These are phyloP conservation scores for Phalloptychus januarius DNA, from an alignment of 2,797 vertebrate species.

Conservation along the genomic window DNA sequence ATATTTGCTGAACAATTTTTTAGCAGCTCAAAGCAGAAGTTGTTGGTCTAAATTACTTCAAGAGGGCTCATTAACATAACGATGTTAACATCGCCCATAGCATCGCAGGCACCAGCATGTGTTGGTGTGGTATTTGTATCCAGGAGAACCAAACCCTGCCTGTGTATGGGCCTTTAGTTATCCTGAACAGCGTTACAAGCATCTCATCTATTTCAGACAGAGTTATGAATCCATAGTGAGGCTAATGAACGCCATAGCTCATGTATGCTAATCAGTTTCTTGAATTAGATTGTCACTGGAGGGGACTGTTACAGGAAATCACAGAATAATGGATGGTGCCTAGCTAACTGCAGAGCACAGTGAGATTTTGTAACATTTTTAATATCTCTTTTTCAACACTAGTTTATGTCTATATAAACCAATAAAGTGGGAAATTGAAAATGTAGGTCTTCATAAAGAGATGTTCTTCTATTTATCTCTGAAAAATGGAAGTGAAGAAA, in stretches of 20 bases:
- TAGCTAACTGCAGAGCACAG: slow-evolving; percentile 9
- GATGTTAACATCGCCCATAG: background rate
- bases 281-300: slow-evolving; percentile 52
- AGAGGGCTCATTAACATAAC: background rate
- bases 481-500: background rate
- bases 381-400: background rate
- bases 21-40: background rate
- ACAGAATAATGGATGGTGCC: slow-evolving; percentile 48
- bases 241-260: slow-evolving; percentile 67
- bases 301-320: slow-evolving; percentile 54
- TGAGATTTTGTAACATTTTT: background rate
- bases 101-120: background rate
- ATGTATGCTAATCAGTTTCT: slow-evolving; percentile 63
- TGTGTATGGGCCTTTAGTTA: slow-evolving; percentile 23
- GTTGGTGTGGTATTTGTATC: slow-evolving; percentile 5
- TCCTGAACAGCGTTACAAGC: slow-evolving; percentile 13
- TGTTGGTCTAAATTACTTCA: background rate
- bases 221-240: slow-evolving; percentile 58
- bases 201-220: slow-evolving; percentile 44
- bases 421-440: background rate
- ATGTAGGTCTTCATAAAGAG: background rate
- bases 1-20: background rate
- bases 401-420: background rate
- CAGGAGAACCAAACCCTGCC: slow-evolving; percentile 12
- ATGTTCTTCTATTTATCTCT: background rate